Percentiles rank a stretch among this genome's conserved stretches.
These are phyloP conservation scores for Speoplatyrhinus poulsoni DNA, from an alignment of 2,113 vertebrate species.

Conservation along the genomic window DNA sequence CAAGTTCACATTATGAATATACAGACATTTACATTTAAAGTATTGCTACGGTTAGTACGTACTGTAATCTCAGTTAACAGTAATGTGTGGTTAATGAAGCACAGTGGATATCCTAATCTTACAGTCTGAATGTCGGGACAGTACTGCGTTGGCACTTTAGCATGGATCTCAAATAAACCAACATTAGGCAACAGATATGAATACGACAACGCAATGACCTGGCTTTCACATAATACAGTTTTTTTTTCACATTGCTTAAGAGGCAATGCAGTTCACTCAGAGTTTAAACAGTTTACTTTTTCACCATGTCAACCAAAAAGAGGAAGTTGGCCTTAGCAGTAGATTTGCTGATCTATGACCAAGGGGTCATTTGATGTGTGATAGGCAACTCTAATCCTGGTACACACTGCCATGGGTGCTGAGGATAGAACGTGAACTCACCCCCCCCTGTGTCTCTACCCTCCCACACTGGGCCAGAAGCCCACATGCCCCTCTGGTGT, in stretches of 20 bases:
- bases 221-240: neutral
- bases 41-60: no score
- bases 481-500: conserved; percentile 70
- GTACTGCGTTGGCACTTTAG: no score
- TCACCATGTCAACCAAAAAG: conserved; percentile 42
- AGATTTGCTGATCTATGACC: conserved; percentile 47
- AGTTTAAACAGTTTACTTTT: conserved; percentile 25
- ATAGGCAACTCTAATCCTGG: conserved; percentile 37
- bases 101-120: no score
- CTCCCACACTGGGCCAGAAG: conserved; percentile 64
- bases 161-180: neutral
- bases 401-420: neutral
- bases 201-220: neutral
- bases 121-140: no score
- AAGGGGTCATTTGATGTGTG: conserved; percentile 44
- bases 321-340: conserved; percentile 33
- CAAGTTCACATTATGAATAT: no score
- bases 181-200: neutral
- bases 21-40: no score
- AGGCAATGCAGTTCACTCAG: conserved; percentile 32
- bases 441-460: conserved; percentile 19
- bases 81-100: no score
- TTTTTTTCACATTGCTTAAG: conserved; percentile 2
- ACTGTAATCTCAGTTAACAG: no score
- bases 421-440: neutral